Evolutionary conservation across 2,888 invertebrate species (phyloP), one percentile per base, ranked within the genome.

Genomic region (Willowsia nigromaculata): DNA sequence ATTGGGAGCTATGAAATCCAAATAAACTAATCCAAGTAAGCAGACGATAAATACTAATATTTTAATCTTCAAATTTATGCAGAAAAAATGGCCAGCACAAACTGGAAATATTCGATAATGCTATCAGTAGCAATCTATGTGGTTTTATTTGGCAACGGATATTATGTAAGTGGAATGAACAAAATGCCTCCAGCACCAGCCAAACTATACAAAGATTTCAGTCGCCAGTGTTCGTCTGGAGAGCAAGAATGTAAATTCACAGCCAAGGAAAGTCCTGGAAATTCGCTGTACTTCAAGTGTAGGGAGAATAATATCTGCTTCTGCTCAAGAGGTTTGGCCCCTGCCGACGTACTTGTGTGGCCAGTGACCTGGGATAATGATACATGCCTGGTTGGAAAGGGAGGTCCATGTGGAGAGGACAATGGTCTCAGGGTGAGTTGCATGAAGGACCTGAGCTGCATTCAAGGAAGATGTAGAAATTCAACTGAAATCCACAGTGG

Each of bases 401-500:
- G 88, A n/a, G 91, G 90, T 7, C 90, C 91, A 0, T 91, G 91
- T 59, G 91, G 91, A 25, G 71, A 88, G 1, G 82, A 87, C 13
- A 53, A 88, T 4, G 91, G 90, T 3, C 81, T 91, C 11, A 53
- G 33, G 0, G 80, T 90, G 1, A n/a, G 25, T 11, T 91, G 91
- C 22, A 47, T 74, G 74, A 0, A 71, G 1, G 83, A 50, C 7
- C 50, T 91, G 1, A 68, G 40, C 13, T 91, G 91, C 33, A 27
- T 90, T 43, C 84, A 91, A 50, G 91, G 91, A 76, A 15, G 91
- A 76, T 91, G 91, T 56, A 40, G 91, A 56, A 82, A 90, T 59
- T 22, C 86, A 13, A 83, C 33, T n/a, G 85, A 91, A 83, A 62
- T 91, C 9, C 80, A 82, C n/a, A 56, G 13, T 5, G 89, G 85